Conservation (phyloP, 2,888 invertebrate species). For the Drosophila rellima region DNA sequence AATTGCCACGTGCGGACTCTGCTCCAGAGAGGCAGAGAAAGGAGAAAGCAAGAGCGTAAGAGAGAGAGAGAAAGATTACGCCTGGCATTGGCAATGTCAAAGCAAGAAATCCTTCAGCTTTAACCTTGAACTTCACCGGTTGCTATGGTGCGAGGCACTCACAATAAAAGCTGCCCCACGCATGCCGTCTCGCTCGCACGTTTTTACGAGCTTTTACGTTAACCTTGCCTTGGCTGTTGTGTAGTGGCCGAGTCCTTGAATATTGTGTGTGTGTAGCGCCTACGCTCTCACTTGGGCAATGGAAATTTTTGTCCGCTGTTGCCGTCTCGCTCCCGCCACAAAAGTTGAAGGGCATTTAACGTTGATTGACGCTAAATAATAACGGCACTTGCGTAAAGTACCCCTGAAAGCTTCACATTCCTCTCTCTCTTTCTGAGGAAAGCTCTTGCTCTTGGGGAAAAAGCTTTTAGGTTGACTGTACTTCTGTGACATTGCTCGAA, state of each 20-base stretch:
- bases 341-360: constrained; percentile 47
- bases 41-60: background rate
- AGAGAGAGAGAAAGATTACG: constrained; percentile 2
- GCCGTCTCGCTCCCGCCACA: constrained; percentile 19
- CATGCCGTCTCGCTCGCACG: constrained; percentile 14
- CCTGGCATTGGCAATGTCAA: constrained; percentile 58
- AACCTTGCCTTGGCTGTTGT: constrained; percentile 53
- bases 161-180: constrained; percentile 19
- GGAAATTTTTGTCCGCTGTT: constrained; percentile 52
- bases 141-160: constrained; percentile 62
- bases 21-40: background rate
- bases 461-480: constrained; percentile 71
- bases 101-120: constrained; percentile 66
- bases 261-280: constrained; percentile 38
- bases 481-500: constrained; percentile 70
- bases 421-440: background rate
- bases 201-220: constrained; percentile 72
- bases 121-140: constrained; percentile 84
- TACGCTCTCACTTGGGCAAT: constrained; percentile 40
- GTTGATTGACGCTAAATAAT: constrained; percentile 66
- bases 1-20: constrained; percentile 48
- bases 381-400: constrained; percentile 48
- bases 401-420: constrained; percentile 40
- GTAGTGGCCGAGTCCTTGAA: constrained; percentile 67
- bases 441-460: constrained; percentile 10